Percentiles rank a stretch among this genome's conserved stretches.
phyloP scores from a whole-genome alignment of 2,113 vertebrate genomes.

The Leucoraja erinaceus region DNA sequence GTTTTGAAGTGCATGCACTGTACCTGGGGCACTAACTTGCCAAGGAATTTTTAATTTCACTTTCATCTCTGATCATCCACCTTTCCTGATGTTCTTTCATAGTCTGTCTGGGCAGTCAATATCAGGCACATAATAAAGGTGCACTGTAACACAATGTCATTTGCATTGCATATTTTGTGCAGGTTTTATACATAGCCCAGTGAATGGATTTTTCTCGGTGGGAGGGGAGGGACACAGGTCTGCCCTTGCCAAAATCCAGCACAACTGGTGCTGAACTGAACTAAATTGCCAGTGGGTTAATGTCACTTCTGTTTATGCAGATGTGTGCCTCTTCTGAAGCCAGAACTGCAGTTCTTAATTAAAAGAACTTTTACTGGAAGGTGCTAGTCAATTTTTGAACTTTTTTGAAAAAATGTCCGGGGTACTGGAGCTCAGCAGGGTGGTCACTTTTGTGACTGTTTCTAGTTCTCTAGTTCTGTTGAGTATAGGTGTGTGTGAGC shows the following conservation, averaged over 20 bases:
- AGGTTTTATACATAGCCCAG: constrained; percentile 20
- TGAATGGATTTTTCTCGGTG: constrained; percentile 29
- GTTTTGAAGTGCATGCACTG: constrained; percentile 78
- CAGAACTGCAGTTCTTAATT: constrained; percentile 24
- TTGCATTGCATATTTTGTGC: constrained; percentile 31
- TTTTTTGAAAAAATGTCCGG: constrained; percentile 32
- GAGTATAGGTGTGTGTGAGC: constrained; percentile 20
- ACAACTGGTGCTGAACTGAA: not conserved
- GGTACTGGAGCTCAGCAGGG: constrained; percentile 33
- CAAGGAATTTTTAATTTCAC: constrained; percentile 47
- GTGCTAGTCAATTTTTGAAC: constrained; percentile 36
- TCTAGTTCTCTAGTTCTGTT: constrained; percentile 17
- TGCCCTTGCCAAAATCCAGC: constrained; percentile 19
- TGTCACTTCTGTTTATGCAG: constrained; percentile 30
- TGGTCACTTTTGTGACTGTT: constrained; percentile 35
- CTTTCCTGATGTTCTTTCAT: constrained; percentile 26
- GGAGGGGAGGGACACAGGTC: not conserved
- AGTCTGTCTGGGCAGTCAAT: constrained; percentile 27
- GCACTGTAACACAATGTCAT: constrained; percentile 18
- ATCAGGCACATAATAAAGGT: constrained; percentile 34
- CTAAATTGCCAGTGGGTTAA: not conserved
- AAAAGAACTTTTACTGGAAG: constrained; percentile 26
- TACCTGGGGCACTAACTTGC: constrained; percentile 89
- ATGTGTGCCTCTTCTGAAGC: constrained; percentile 31
- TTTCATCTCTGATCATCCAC: constrained; percentile 8